A percentile compares a stretch with the other conserved stretches of the same genome.
phyloP scores from a whole-genome alignment of 2,113 vertebrate genomes.

The Todiramphus chloris region DNA sequence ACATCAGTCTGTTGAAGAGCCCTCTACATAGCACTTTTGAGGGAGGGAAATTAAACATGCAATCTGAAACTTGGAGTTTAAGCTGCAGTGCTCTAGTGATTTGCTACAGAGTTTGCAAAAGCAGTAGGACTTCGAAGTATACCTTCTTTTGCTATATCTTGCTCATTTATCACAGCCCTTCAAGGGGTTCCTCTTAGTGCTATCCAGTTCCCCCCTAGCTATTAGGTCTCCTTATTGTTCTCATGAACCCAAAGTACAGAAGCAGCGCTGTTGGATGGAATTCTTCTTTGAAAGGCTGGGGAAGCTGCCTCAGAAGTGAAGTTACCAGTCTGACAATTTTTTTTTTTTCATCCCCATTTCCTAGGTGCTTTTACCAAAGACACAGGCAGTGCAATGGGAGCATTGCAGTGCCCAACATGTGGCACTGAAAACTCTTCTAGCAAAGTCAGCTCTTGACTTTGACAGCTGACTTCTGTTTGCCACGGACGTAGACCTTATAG shows the following conservation, averaged over 20 bases:
- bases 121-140: background rate
- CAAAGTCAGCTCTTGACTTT: background rate
- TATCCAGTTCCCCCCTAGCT: background rate
- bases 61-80: background rate
- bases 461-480: background rate
- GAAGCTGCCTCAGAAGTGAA: background rate
- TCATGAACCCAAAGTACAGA: background rate
- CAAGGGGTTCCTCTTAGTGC: background rate
- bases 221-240: background rate
- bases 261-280: background rate
- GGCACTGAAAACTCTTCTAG: background rate
- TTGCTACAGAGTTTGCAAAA: background rate
- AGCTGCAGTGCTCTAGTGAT: background rate
- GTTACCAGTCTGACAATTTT: background rate
- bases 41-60: background rate
- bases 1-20: background rate
- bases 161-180: background rate
- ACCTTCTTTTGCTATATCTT: background rate
- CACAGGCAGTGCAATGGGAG: background rate
- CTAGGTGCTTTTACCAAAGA: background rate
- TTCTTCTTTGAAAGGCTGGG: background rate
- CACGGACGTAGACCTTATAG: background rate
- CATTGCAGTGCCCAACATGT: background rate
- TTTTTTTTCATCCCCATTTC: background rate
- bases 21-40: accelerated